phyloP scores from a whole-genome alignment of 2,888 invertebrate species.

The Philereme transversata region DNA sequence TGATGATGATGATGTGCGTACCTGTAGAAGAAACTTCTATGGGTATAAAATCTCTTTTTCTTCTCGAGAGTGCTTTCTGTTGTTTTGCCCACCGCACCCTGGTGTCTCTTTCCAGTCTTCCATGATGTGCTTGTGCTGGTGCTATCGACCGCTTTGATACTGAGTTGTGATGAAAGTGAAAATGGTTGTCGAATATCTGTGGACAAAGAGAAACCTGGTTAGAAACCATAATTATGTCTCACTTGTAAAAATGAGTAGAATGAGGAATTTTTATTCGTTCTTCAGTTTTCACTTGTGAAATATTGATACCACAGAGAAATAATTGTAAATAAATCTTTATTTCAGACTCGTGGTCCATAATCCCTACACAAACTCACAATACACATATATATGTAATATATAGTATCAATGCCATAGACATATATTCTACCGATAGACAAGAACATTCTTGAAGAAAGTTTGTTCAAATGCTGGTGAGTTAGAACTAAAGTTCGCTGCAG shows the following conservation, averaged over 20 bases:
- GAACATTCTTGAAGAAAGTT: too few species aligned
- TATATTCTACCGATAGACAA: too few species aligned
- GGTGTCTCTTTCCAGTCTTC: conserved; percentile 87
- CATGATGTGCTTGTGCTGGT: conserved; percentile 88
- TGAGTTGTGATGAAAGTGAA: conserved; percentile 92
- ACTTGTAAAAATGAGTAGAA: too few species aligned
- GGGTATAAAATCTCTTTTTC: conserved; percentile 89
- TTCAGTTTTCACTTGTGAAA: too few species aligned
- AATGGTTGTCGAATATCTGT: conserved; percentile 95
- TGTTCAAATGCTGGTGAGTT: too few species aligned
- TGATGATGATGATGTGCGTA: conserved; percentile 28
- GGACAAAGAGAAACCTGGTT: conserved; percentile 38
- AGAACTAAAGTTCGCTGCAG: too few species aligned
- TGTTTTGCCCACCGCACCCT: conserved; percentile 93
- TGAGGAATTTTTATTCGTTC: not conserved
- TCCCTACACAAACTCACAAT: too few species aligned
- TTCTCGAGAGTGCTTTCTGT: conserved; percentile 90
- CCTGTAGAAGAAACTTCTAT: conserved; percentile 61
- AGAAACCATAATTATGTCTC: not conserved
- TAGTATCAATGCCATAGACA: too few species aligned
- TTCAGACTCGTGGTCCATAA: too few species aligned
- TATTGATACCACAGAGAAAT: too few species aligned
- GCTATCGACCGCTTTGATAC: conserved; percentile 90
- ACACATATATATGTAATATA: too few species aligned
- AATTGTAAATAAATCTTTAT: too few species aligned